Evolutionary conservation across 2,888 invertebrate species (phyloP).

Genomic region (Pristionchus arcanus): DNA sequence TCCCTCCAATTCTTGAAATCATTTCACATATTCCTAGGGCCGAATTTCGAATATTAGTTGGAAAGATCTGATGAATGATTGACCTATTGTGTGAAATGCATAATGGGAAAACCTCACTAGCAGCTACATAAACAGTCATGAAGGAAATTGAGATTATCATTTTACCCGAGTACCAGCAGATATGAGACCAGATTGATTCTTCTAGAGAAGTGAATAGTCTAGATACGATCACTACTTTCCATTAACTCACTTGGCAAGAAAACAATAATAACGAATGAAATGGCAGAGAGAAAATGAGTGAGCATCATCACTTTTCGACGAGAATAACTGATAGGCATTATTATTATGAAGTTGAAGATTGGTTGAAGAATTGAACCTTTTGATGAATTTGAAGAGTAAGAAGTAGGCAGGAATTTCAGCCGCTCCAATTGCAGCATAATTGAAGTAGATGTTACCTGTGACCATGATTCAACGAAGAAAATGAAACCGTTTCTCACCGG

Average conservation of each 20-base stretch:
- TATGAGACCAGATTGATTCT: not conserved
- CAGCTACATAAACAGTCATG: constrained; percentile 75
- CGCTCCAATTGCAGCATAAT: constrained; percentile 70
- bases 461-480: not conserved
- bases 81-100: not conserved
- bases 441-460: constrained; percentile 68
- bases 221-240: not conserved
- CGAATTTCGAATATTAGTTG: constrained; percentile 64
- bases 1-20: constrained; percentile 64
- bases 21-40: constrained; percentile 69
- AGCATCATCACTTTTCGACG: constrained; percentile 24
- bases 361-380: constrained; percentile 57
- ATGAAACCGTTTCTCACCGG: constrained; percentile 55
- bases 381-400: constrained; percentile 68
- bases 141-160: constrained; percentile 74
- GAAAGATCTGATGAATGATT: constrained; percentile 59
- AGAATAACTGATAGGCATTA: not conserved
- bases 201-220: not conserved
- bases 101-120: constrained; percentile 63
- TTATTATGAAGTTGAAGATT: not conserved
- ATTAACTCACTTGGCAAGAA: not conserved
- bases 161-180: constrained; percentile 72
- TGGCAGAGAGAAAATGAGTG: constrained; percentile 10
- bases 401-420: constrained; percentile 74
- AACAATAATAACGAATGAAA: constrained; percentile 7